These are phyloP conservation scores for Cepaea hortensis DNA, from an alignment of 2,888 invertebrate genomes.

Conservation along the genomic window DNA sequence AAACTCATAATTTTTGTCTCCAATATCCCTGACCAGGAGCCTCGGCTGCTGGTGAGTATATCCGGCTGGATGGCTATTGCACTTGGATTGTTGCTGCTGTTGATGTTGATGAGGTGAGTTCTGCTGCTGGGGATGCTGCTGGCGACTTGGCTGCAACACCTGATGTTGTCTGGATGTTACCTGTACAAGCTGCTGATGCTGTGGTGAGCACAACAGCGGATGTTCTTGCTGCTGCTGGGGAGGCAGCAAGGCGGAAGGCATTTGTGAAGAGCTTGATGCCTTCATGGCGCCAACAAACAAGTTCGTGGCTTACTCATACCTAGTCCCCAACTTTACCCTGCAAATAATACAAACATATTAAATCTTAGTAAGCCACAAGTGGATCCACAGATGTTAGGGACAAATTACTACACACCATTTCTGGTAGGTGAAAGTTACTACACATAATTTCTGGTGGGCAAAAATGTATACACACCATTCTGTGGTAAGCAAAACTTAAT, in stretches of 20 bases:
- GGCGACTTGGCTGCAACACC: conserved; percentile 43
- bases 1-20: conserved; percentile 64
- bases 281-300: conserved; percentile 34
- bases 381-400: no score
- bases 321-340: no score
- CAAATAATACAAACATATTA: no score
- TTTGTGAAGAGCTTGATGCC: conserved; percentile 39
- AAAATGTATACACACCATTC: no score
- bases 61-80: no score
- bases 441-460: no score
- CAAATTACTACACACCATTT: no score
- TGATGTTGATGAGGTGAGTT: conserved; percentile 38
- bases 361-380: no score
- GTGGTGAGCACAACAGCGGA: background rate
- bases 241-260: conserved; percentile 8
- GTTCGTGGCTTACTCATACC: conserved; percentile 11
- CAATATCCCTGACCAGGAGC: conserved; percentile 33
- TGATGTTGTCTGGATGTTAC: conserved; percentile 29
- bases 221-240: conserved; percentile 38
- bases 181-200: conserved; percentile 34
- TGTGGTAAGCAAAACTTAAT: no score
- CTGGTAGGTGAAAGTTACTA: no score
- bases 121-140: conserved; percentile 23
- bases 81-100: conserved; percentile 25
- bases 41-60: conserved; percentile 19